Percentiles rank a stretch among this genome's conserved stretches.
Evolutionary conservation across 2,888 invertebrate species (phyloP).

Genomic region (Physocephala rufipes): DNA sequence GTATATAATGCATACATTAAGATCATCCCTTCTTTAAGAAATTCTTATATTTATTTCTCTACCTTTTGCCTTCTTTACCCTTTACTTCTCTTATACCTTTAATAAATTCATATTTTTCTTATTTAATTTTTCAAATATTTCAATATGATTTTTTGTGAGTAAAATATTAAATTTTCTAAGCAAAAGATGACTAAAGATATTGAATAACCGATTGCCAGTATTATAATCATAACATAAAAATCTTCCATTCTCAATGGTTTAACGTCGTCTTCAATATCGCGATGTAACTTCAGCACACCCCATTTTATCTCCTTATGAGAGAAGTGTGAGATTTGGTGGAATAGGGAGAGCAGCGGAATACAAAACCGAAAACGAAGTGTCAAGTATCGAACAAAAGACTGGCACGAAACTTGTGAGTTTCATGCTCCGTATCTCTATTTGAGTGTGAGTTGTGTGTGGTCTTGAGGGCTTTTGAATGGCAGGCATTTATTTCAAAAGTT

Average conservation of each 20-base stretch:
- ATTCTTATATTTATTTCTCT: no score
- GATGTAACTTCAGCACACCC: slow-evolving; percentile 25
- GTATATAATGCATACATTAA: no score
- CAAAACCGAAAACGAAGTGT: slow-evolving; percentile 3
- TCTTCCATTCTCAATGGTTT: slow-evolving; percentile 38
- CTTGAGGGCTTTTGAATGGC: no score
- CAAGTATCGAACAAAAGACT: no score
- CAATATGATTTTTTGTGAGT: not conserved
- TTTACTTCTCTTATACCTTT: not conserved
- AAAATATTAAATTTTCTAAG: not conserved
- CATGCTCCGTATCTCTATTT: no score
- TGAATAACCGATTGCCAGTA: slow-evolving; percentile 32
- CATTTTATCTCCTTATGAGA: slow-evolving; percentile 17
- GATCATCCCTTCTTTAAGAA: no score
- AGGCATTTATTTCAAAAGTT: no score
- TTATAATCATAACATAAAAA: slow-evolving; percentile 36
- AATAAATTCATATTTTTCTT: no score
- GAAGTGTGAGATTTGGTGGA: not conserved
- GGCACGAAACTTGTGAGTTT: no score
- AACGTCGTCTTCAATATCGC: slow-evolving; percentile 6
- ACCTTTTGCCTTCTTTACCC: no score
- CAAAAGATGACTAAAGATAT: slow-evolving; percentile 1
- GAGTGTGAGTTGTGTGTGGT: no score
- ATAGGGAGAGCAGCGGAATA: slow-evolving; percentile 11
- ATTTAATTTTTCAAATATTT: no score